Evolutionary conservation across 1,140 invertebrate species (phyloP), one percentile per base, ranked within the genome.

Genomic region (Atta cephalotes): DNA sequence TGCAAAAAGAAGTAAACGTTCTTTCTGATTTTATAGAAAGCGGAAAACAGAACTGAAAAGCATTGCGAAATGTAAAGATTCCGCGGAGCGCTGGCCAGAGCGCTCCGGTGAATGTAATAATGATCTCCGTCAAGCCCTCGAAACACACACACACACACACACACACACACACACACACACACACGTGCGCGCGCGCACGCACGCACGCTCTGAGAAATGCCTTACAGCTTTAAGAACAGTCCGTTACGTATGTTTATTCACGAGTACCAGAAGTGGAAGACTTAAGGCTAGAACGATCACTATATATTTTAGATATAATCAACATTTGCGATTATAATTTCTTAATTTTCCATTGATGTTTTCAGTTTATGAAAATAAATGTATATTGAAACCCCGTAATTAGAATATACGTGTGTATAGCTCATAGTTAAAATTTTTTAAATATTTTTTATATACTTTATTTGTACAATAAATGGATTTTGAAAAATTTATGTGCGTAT

Each of bases 171-270:
- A 39, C 35, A 39, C 31, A 35, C 6, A 39, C 35, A 39, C 35
- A 35, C 35, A 39, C 35, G 7, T n/a, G 21, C 21, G 21, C 6
- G 7, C 35, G 7, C 35, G 7, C 35, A 35, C 6, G 7, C 7
- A 35, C 35, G 7, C 6, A 35, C 6, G 70, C 70, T 74, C n/a
- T 56, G 70, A 84, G 71, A 84, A 58, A 84, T 74, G 56, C 70
- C 80, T 84, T 18, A 56, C 70, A 62, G 70, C 56, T 28, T 70
- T 84, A 65, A 56, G 63, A 63, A 25, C 49, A 45, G 25, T 63
- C 82, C 82, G 82, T 85, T 85, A 85, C 63, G 31, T 56, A 85
- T 85, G 82, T 85, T 85, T 85, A 85, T 79, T 85, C 82, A 85
- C 60, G 51, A 85, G 74, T 25, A 28, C 28, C 21, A 74, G 56